phyloP scores from a whole-genome alignment of 2,888 invertebrate species.

The Agrypnus murinus region DNA sequence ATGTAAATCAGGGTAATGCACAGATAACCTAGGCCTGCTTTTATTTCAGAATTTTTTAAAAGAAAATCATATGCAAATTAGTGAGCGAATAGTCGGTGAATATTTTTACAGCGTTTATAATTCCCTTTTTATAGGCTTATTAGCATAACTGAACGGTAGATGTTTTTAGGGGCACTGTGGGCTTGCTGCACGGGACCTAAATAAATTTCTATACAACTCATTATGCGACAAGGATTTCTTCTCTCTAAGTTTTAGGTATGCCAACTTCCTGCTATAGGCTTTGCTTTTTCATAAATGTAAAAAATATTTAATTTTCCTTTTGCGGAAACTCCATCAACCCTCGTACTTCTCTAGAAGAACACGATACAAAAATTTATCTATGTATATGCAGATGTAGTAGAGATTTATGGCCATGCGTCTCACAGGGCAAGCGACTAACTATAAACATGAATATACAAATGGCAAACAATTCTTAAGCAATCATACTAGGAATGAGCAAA shows the following conservation, averaged over 20 bases:
- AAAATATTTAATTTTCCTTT: constrained; percentile 7
- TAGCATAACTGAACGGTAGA: constrained; percentile 69
- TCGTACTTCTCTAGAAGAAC: neutral
- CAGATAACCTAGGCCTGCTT: constrained; percentile 66
- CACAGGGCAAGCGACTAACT: no score
- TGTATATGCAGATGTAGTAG: no score
- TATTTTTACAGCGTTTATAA: constrained; percentile 72
- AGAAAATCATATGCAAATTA: constrained; percentile 71
- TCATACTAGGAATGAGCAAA: no score
- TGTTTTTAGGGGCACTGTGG: constrained; percentile 54
- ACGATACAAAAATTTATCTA: no score
- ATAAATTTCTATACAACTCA: constrained; percentile 51
- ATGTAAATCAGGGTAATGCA: constrained; percentile 67
- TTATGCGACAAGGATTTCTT: constrained; percentile 43
- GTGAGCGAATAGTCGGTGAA: constrained; percentile 69
- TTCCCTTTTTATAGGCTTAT: constrained; percentile 70
- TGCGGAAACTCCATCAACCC: neutral
- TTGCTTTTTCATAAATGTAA: neutral
- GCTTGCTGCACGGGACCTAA: constrained; percentile 48
- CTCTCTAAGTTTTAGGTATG: constrained; percentile 46
- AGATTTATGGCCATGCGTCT: no score
- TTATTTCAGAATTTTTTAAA: constrained; percentile 64
- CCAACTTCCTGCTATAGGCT: constrained; percentile 41
- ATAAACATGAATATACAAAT: no score
- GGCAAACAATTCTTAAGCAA: no score